Evolutionary conservation across 2,797 vertebrate genomes (phyloP), one percentile per base, ranked within the genome.

Genomic region (Heterohyrax brucei): DNA sequence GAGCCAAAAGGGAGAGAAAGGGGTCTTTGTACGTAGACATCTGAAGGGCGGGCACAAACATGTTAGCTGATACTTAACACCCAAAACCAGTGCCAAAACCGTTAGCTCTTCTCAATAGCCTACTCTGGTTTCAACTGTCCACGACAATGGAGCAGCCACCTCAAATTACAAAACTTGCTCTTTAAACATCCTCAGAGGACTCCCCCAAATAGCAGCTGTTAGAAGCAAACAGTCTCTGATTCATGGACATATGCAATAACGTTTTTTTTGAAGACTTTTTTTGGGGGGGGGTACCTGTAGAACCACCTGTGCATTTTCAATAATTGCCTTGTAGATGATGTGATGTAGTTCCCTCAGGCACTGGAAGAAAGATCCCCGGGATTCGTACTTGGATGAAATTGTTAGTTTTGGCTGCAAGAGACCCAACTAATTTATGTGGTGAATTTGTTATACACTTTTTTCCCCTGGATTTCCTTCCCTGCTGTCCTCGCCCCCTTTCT

Each of bases 21-120:
- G 97, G 85, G 97, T 97, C 98, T 98, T 99, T 99, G 99, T 99
- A 97, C 97, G 97, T 98, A 98, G 98, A 98, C 98, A 98, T 99
- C 98, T 98, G 98, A 98, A 98, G 98, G 98, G 98, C 98, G 97
- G 98, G 98, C 98, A 98, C 98, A 98, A 98, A 98, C 98, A 98
- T 98, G 98, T 98, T 99, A 98, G 98, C 98, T 98, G 98, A 98
- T 98, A 98, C 98, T 99, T 99, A 98, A 99, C 98, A 99, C 98
- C 98, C 98, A 98, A 98, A 98, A 96, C 97, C 98, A 98, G 97
- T 98, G 98, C 98, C 98, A 98, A 97, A 98, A 99, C 98, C 98
- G 98, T 99, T 98, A 98, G 98, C 98, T 98, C 98, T 97, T 97
- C 97, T 98, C 98, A 98, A 98, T 98, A 98, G 98, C 98, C 97